phyloP scores from a whole-genome alignment of 2,888 invertebrate species.

The Mongoloraphidia duomilia region DNA sequence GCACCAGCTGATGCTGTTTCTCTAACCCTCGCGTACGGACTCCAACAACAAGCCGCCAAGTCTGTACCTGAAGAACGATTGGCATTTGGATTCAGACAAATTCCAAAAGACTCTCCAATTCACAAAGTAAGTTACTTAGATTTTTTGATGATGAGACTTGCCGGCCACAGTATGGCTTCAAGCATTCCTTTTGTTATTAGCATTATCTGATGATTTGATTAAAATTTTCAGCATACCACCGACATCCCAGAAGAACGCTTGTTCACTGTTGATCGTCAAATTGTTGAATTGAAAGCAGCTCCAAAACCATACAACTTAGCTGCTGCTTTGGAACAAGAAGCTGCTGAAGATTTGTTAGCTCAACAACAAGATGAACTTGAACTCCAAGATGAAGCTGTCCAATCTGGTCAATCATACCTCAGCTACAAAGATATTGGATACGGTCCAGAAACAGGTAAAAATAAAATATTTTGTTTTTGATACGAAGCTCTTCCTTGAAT shows the following conservation, averaged over 20 bases:
- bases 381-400: constrained; percentile 10
- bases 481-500: background rate
- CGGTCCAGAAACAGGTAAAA: constrained; percentile 26
- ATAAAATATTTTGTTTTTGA: background rate
- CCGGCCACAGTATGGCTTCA: background rate
- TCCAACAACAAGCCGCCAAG: constrained; percentile 25
- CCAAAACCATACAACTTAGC: constrained; percentile 3
- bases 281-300: constrained; percentile 32
- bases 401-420: constrained; percentile 19
- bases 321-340: constrained; percentile 22
- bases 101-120: constrained; percentile 30
- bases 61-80: constrained; percentile 34
- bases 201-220: background rate
- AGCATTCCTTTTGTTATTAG: no score
- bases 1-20: constrained; percentile 35
- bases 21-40: constrained; percentile 29
- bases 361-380: constrained; percentile 19
- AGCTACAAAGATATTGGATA: constrained; percentile 33
- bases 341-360: constrained; percentile 20
- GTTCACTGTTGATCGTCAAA: constrained; percentile 33
- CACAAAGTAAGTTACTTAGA: constrained; percentile 7
- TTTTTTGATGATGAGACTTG: background rate
- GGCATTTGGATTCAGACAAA: constrained; percentile 34
- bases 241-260: constrained; percentile 36
- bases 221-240: constrained; percentile 13